Conservation (phyloP, 2,888 invertebrate species). For the Sipha maydis region DNA sequence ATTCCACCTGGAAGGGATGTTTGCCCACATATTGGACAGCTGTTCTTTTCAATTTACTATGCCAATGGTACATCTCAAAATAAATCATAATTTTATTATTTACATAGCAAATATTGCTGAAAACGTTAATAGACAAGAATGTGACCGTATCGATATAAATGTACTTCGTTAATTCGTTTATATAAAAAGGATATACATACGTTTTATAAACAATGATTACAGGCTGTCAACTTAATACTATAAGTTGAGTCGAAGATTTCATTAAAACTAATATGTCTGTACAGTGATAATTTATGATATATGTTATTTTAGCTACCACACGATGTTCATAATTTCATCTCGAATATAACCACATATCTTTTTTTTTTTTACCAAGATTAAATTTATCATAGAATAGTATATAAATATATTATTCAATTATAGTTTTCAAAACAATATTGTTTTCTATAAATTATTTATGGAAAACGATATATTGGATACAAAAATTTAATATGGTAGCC, state of each 20-base stretch:
- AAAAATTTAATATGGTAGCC: background rate
- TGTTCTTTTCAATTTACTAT: background rate
- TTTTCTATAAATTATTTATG: too few species aligned
- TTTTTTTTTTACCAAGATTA: background rate
- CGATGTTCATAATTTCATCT: background rate
- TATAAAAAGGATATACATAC: too few species aligned
- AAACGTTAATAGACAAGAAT: background rate
- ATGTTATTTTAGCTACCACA: background rate
- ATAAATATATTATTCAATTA: background rate
- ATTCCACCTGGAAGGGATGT: slow-evolving; percentile 38
- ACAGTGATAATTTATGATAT: background rate
- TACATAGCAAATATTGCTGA: background rate
- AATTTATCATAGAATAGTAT: background rate
- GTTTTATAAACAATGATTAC: too few species aligned
- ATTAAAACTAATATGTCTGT: background rate
- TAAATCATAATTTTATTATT: background rate
- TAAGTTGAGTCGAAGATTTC: background rate
- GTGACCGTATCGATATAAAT: background rate
- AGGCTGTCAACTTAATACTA: too few species aligned
- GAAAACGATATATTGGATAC: background rate
- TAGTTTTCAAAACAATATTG: background rate
- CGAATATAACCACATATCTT: background rate
- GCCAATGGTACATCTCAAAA: slow-evolving; percentile 26
- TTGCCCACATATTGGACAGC: slow-evolving; percentile 8
- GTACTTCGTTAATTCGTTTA: background rate